A percentile compares a stretch with the other conserved stretches of the same genome.
These are phyloP conservation scores for Hipparchia sbordonii DNA, from an alignment of 2,888 invertebrate species.

Conservation along the genomic window DNA sequence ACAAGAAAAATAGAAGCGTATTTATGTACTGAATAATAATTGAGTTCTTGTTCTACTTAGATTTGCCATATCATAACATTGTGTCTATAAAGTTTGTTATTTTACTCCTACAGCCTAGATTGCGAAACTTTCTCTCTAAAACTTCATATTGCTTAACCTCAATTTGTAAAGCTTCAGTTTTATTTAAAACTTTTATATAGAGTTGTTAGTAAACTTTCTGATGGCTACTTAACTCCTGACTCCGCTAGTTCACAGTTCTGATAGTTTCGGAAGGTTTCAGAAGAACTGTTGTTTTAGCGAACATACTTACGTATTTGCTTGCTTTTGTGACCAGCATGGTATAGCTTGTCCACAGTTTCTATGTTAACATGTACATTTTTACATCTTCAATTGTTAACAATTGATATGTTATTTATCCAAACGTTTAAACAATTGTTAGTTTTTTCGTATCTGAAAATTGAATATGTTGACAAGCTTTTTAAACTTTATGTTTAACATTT, in stretches of 20 bases:
- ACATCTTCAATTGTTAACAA: no score
- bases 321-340: no score
- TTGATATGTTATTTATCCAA: no score
- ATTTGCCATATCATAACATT: constrained; percentile 7
- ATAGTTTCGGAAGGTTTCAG: background rate
- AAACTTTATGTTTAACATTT: no score
- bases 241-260: background rate
- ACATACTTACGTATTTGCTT: no score
- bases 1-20: background rate
- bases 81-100: background rate
- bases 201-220: constrained; percentile 9
- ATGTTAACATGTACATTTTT: no score
- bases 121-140: background rate
- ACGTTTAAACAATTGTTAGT: no score
- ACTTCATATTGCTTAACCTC: constrained; percentile 14
- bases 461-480: no score
- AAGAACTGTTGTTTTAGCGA: no score
- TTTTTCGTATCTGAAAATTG: no score
- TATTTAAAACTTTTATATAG: constrained; percentile 6
- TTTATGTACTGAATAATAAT: background rate
- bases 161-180: constrained; percentile 4
- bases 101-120: constrained; percentile 1
- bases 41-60: background rate
- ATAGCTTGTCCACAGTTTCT: no score
- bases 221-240: background rate